Evolutionary conservation across 2,113 vertebrate species (phyloP).

Genomic region (Sinocyclocheilus anshuiensis): DNA sequence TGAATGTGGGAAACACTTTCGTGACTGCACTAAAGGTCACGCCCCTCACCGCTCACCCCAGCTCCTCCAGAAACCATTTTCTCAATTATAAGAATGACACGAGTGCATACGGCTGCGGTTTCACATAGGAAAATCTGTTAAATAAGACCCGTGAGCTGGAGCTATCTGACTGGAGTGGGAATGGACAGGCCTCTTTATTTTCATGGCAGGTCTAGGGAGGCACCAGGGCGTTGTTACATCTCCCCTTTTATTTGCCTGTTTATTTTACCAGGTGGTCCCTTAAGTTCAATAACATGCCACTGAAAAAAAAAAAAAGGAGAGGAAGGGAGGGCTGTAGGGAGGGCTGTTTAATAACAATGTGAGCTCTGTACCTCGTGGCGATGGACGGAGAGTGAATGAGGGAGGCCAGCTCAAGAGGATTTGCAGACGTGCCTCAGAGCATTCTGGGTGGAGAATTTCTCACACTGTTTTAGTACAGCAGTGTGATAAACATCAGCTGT

Average conservation of each 20-base stretch:
- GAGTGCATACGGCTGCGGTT: constrained; percentile 45
- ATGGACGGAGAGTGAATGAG: not conserved
- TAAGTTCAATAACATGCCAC: constrained; percentile 50
- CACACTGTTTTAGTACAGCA: constrained; percentile 16
- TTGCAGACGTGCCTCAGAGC: constrained; percentile 21
- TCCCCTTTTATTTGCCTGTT: constrained; percentile 55
- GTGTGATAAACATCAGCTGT: constrained; percentile 42
- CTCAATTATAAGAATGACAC: constrained; percentile 63
- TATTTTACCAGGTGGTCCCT: constrained; percentile 59
- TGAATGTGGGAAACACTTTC: constrained; percentile 56
- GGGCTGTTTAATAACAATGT: constrained; percentile 57
- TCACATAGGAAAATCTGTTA: constrained; percentile 23
- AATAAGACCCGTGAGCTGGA: not conserved
- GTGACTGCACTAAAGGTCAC: constrained; percentile 43
- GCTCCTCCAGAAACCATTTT: constrained; percentile 54
- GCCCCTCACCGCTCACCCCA: constrained; percentile 48
- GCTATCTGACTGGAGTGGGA: not conserved
- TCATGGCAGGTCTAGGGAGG: not conserved
- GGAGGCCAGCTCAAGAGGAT: constrained; percentile 7
- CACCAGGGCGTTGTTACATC: constrained; percentile 23
- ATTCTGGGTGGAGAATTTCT: constrained; percentile 46
- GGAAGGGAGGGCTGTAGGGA: not conserved
- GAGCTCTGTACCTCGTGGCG: constrained; percentile 46
- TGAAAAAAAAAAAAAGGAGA: constrained; percentile 5
- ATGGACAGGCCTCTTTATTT: not conserved